Percentiles rank a stretch among this genome's conserved stretches.
Evolutionary conservation across 2,888 invertebrate genomes (phyloP).

Genomic region (Himalopsyche tibetana): DNA sequence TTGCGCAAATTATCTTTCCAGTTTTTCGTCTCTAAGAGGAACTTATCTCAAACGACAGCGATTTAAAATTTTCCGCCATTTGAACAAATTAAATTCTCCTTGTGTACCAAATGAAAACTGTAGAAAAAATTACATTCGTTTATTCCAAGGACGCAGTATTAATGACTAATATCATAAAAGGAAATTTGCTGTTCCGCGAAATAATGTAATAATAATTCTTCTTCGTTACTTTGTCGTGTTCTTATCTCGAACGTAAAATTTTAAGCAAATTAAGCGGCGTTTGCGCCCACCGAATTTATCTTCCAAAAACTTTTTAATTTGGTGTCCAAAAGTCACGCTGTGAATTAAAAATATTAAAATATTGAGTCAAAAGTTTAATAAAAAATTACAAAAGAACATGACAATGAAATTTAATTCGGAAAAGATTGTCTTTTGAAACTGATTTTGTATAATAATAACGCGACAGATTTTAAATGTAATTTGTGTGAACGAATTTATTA

Average conservation of each 20-base stretch:
- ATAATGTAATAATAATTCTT: conserved; percentile 12
- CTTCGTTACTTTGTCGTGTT: conserved; percentile 15
- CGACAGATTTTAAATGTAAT: background rate
- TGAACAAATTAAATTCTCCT: background rate
- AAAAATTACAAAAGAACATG: conserved; percentile 24
- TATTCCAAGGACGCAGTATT: conserved; percentile 15
- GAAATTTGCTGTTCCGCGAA: background rate
- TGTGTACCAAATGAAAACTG: background rate
- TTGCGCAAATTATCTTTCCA: no score
- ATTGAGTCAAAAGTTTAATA: conserved; percentile 23
- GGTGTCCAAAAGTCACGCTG: conserved; percentile 32
- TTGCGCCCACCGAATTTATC: conserved; percentile 29
- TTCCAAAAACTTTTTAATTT: conserved; percentile 14
- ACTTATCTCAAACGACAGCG: background rate
- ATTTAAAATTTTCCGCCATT: conserved; percentile 2
- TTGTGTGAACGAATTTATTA: background rate
- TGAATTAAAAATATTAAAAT: conserved; percentile 28
- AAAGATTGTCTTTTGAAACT: background rate
- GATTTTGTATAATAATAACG: background rate
- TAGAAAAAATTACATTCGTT: background rate
- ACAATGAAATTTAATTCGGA: background rate
- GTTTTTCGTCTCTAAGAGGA: no score
- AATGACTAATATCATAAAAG: conserved; percentile 38
- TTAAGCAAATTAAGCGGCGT: conserved; percentile 32
- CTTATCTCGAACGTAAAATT: conserved; percentile 36